Conservation (phyloP, 2,888 invertebrate species). For the Synanthedon vespiformis region DNA sequence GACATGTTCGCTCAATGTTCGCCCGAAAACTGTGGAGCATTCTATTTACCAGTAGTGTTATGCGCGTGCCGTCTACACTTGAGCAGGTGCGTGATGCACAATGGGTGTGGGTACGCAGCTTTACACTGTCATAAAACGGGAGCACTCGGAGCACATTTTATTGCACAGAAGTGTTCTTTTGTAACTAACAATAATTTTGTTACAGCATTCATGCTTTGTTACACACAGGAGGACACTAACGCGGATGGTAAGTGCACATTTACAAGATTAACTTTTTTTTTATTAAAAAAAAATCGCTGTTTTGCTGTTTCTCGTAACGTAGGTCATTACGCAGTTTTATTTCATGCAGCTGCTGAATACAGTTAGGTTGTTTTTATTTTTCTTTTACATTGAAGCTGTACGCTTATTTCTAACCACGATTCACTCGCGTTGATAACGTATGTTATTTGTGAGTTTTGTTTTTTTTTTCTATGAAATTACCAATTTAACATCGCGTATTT, state of each 20-base stretch:
- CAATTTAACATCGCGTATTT: too few species aligned
- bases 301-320: constrained; percentile 47
- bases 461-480: too few species aligned
- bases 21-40: too few species aligned
- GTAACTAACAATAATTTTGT: constrained; percentile 50
- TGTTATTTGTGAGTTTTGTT: too few species aligned
- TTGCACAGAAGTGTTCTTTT: neutral
- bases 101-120: too few species aligned
- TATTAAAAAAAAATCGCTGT: constrained; percentile 29
- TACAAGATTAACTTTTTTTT: constrained; percentile 10
- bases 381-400: constrained; percentile 36
- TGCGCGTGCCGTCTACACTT: too few species aligned
- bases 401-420: constrained; percentile 51
- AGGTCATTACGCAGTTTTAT: constrained; percentile 48
- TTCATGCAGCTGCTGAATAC: constrained; percentile 52
- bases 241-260: constrained; percentile 82
- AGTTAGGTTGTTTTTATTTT: constrained; percentile 27
- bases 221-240: constrained; percentile 91
- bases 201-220: constrained; percentile 95
- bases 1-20: too few species aligned
- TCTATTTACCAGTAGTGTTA: too few species aligned
- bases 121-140: too few species aligned
- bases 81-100: too few species aligned
- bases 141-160: too few species aligned
- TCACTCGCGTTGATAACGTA: constrained; percentile 2